A percentile compares a stretch with the other conserved stretches of the same genome.
Evolutionary conservation across 2,888 invertebrate species (phyloP).

Genomic region (Dolichomitus sp.): DNA sequence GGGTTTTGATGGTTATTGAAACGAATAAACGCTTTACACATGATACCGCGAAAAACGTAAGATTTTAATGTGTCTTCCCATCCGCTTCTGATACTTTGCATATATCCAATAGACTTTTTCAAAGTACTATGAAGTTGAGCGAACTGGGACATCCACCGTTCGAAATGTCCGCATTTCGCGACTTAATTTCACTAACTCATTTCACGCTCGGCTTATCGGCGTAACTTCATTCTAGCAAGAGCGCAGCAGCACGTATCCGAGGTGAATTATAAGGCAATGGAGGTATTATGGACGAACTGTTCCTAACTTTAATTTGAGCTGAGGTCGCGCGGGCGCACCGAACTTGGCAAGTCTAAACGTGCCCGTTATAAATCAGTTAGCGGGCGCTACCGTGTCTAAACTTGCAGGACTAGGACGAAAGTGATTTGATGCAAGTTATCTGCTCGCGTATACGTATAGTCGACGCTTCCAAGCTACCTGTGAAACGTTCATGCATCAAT

Average conservation of each 20-base stretch:
- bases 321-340: conserved; percentile 62
- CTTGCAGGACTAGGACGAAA: conserved; percentile 65
- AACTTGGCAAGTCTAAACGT: conserved; percentile 69
- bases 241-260: conserved; percentile 66
- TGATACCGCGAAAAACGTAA: neutral
- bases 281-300: conserved; percentile 72
- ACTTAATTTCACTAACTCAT: conserved; percentile 71
- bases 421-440: conserved; percentile 66
- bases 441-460: conserved; percentile 10
- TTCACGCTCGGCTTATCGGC: conserved; percentile 71
- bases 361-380: conserved; percentile 74
- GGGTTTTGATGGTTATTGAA: conserved; percentile 30
- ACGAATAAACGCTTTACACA: conserved; percentile 14
- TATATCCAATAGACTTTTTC: neutral
- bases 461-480: neutral
- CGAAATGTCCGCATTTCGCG: conserved; percentile 54
- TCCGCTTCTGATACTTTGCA: neutral
- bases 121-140: neutral
- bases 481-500: conserved; percentile 31
- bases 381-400: conserved; percentile 65
- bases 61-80: no score
- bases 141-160: conserved; percentile 37
- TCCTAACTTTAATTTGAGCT: conserved; percentile 73
- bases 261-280: conserved; percentile 73
- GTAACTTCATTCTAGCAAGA: conserved; percentile 50